Base-by-base conservation (phyloP, 2,113 vertebrate species). In the Theropithecus gelada region DNA sequence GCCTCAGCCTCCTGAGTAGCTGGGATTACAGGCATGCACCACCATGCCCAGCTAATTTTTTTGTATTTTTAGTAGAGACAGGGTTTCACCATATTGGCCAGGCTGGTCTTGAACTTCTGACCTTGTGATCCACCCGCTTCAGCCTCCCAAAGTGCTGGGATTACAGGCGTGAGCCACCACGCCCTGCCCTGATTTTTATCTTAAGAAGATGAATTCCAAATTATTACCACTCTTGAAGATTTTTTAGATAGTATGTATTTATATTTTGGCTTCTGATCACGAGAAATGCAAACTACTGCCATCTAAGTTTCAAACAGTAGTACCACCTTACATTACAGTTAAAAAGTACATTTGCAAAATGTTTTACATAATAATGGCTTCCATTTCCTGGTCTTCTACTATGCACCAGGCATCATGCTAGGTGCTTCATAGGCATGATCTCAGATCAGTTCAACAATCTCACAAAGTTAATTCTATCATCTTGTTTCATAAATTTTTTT, bases 131-230 rank as follows among this genome's bases (percentile, higher is more conserved):
- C 27, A 30, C 61, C 61, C 0, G 2, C 61, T 12, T 64, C 27
- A 2, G 25, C 25, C 59, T 61, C 59, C 25, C 59, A 61, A 27
- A 61, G 59, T 61, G 23, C 59, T 27, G 61, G 27, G 61, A 64
- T 64, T 64, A 30, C 27, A 64, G 61, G 61, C 12, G 1, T 64
- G 5, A 64, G 27, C 61, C 27, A 64, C 27, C 27, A 2, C 27
- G 0, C 12, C 5, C 12, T 12, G 61, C 61, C 35, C 61, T 88
- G 92, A 75, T 94, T 96, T 97, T 93, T 96, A 88, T 79, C 87
- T 96, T 88, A 96, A 88, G 72, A 91, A 88, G 88, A 95, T 96
- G 84, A 96, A 96, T 80, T 97, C 52, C 84, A 98, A 92, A 90
- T 96, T 93, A 95, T 11, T 94, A 59, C 52, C 78, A 86, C 81